These are phyloP conservation scores for Cephalotes varians DNA, from an alignment of 2,888 invertebrate genomes.

Conservation along the genomic window DNA sequence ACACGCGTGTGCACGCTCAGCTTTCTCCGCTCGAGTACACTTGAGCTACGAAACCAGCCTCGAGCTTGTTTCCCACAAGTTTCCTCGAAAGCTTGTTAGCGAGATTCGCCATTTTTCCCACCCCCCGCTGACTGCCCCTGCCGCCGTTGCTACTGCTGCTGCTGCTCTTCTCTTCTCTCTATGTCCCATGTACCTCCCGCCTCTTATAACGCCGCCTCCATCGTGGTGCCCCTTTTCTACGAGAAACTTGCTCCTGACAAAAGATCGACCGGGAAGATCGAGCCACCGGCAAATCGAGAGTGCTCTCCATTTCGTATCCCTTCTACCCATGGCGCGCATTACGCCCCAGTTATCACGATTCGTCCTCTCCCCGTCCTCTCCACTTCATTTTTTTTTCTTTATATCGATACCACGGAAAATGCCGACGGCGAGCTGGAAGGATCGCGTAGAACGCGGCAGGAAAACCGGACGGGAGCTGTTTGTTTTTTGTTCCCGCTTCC, in stretches of 20 bases:
- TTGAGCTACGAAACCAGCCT: conserved; percentile 74
- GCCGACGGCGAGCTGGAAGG: conserved; percentile 22
- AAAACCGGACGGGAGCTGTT: conserved; percentile 22
- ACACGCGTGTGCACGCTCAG: conserved; percentile 75
- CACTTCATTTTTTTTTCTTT: background rate
- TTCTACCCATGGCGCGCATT: conserved; percentile 25
- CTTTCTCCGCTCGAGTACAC: conserved; percentile 77
- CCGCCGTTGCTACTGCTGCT: background rate
- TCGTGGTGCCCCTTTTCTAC: conserved; percentile 58
- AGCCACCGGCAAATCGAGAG: conserved; percentile 67
- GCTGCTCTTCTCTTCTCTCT: conserved; percentile 41
- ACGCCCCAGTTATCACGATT: conserved; percentile 75
- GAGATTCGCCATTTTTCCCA: conserved; percentile 80
- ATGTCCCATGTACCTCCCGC: conserved; percentile 46
- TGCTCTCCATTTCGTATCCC: conserved; percentile 50
- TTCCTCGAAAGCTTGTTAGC: conserved; percentile 83
- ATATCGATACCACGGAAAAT: conserved; percentile 14
- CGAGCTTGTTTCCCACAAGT: conserved; percentile 71
- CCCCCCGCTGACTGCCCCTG: conserved; percentile 38
- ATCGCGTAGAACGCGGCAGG: conserved; percentile 13
- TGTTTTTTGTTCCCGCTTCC: conserved; percentile 9
- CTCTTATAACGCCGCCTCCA: conserved; percentile 61
- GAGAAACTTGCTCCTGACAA: conserved; percentile 64
- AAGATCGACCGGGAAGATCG: conserved; percentile 69
- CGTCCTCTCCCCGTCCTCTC: conserved; percentile 3